These are phyloP conservation scores for Platichthys flesus DNA, from an alignment of 2,113 vertebrate species.

Conservation along the genomic window DNA sequence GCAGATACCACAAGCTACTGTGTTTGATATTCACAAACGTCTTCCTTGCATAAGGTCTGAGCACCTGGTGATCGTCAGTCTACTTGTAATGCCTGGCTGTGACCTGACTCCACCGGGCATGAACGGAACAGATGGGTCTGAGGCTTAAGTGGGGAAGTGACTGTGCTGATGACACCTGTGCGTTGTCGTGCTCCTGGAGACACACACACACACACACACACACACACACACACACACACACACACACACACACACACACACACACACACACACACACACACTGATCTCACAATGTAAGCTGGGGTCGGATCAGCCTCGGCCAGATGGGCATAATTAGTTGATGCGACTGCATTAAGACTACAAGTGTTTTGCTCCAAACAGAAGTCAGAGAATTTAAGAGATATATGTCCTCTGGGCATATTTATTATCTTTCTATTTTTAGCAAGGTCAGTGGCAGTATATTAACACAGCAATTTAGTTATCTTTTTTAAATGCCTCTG, in stretches of 20 bases:
- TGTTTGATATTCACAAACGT: background rate
- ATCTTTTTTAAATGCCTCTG: background rate
- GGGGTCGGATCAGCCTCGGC: conserved; percentile 36
- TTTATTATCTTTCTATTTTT: background rate
- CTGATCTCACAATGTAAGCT: conserved; percentile 40
- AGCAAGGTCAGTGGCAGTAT: background rate
- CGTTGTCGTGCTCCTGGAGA: conserved; percentile 9
- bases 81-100: conserved; percentile 24
- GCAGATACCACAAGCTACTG: background rate
- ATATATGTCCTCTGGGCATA: background rate
- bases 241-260: conserved; percentile 1
- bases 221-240: conserved; percentile 2
- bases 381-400: background rate
- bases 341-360: conserved; percentile 10
- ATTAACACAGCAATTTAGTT: background rate
- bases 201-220: conserved; percentile 5
- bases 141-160: conserved; percentile 43
- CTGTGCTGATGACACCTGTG: conserved; percentile 61
- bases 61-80: conserved; percentile 40
- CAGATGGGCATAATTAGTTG: conserved; percentile 54
- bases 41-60: conserved; percentile 3
- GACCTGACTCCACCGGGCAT: conserved; percentile 33
- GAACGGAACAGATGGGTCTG: conserved; percentile 70
- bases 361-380: conserved; percentile 8
- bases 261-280: conserved; percentile 1